phyloP scores from a whole-genome alignment of 2,113 vertebrate genomes.

The Amblyornis subalaris region DNA sequence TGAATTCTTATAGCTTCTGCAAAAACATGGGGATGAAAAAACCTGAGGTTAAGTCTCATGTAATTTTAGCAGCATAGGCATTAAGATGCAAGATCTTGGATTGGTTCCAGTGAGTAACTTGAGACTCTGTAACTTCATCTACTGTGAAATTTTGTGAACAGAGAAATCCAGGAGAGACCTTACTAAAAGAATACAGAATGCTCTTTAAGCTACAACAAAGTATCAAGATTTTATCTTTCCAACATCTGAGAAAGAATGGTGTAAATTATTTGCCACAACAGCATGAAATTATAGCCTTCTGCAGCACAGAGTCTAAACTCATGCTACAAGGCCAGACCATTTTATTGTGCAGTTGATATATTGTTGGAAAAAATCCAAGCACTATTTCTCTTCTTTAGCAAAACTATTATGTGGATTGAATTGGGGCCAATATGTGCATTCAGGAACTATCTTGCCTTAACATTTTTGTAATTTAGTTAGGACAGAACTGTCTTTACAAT shows the following conservation, averaged over 20 bases:
- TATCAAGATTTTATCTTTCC: neutral
- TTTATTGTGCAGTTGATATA: neutral
- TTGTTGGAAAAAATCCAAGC: conserved; percentile 13
- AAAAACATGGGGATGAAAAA: neutral
- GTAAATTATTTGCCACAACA: neutral
- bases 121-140: neutral
- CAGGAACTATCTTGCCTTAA: neutral
- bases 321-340: neutral
- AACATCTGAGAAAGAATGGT: neutral
- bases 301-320: neutral
- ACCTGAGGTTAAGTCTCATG: neutral
- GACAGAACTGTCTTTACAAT: neutral
- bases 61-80: neutral
- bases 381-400: conserved; percentile 8
- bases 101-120: neutral
- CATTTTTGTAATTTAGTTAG: neutral
- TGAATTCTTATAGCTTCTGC: neutral
- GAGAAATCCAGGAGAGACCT: neutral
- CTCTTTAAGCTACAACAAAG: neutral
- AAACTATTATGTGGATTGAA: conserved; percentile 22
- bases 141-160: neutral
- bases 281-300: neutral
- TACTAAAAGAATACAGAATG: neutral
- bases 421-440: neutral
- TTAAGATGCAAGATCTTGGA: neutral